Conservation (phyloP, 2,797 vertebrate genomes). For the Protosalanx chinensis region DNA sequence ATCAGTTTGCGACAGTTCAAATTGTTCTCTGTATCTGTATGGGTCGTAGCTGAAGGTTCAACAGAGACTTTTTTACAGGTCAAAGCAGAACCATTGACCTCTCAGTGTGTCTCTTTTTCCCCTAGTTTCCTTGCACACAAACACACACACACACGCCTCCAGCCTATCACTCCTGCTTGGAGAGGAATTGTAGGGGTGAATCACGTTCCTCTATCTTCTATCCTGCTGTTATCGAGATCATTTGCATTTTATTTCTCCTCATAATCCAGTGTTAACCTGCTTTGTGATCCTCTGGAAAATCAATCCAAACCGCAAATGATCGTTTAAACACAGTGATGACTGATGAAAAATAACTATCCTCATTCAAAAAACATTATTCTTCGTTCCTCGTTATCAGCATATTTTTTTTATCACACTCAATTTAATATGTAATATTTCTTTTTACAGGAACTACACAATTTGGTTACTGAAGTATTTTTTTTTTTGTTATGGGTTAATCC, state of each 20-base stretch:
- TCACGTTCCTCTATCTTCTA: constrained; percentile 27
- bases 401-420: constrained; percentile 55
- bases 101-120: constrained; percentile 46
- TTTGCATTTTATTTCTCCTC: constrained; percentile 33
- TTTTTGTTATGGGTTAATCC: constrained; percentile 37
- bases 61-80: constrained; percentile 73
- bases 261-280: constrained; percentile 14
- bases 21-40: constrained; percentile 50
- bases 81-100: constrained; percentile 68
- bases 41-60: constrained; percentile 57
- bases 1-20: constrained; percentile 51
- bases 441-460: constrained; percentile 30
- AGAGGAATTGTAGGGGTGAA: not conserved
- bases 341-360: constrained; percentile 41
- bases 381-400: constrained; percentile 63
- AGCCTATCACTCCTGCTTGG: not conserved
- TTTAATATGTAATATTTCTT: constrained; percentile 60
- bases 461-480: constrained; percentile 39
- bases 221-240: constrained; percentile 26
- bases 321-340: constrained; percentile 39
- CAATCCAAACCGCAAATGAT: constrained; percentile 54
- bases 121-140: not conserved
- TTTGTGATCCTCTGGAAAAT: constrained; percentile 36
- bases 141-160: not conserved
- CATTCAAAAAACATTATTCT: constrained; percentile 58